Conservation (phyloP, 23 tunicate species). For the Corella eumyota region DNA sequence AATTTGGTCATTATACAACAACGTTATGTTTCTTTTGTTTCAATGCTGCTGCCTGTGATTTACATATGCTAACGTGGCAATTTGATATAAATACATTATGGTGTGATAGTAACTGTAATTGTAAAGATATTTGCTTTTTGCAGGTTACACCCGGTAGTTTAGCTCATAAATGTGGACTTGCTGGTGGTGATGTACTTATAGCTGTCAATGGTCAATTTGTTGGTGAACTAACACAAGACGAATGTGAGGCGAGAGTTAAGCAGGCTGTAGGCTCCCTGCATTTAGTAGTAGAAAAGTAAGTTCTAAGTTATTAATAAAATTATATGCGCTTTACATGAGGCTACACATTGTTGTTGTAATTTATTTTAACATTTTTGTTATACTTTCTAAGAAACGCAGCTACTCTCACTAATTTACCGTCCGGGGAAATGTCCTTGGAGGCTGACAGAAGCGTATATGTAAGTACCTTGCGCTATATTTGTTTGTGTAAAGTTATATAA, state of each 20-base stretch:
- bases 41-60: no score
- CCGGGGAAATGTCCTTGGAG: slow-evolving; percentile 43
- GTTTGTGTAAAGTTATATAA: neutral
- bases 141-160: slow-evolving; percentile 85
- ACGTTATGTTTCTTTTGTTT: no score
- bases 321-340: no score
- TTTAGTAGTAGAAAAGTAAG: slow-evolving; percentile 76
- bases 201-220: slow-evolving; percentile 62
- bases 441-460: slow-evolving; percentile 71
- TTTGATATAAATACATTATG: no score
- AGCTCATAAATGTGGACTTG: slow-evolving; percentile 49
- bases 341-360: no score
- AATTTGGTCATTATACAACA: no score
- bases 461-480: slow-evolving; percentile 21
- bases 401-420: slow-evolving; percentile 24
- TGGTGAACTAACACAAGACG: slow-evolving; percentile 43
- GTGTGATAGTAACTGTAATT: no score
- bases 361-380: no score
- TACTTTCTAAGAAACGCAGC: slow-evolving; percentile 66
- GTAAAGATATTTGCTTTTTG: no score
- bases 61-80: no score
- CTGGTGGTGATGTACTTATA: slow-evolving; percentile 66
- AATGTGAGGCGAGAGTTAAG: slow-evolving; percentile 57
- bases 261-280: slow-evolving; percentile 61
- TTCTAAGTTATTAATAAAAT: no score